phyloP scores from a whole-genome alignment of 2,888 invertebrate genomes.

The Cerastis rubricosa region DNA sequence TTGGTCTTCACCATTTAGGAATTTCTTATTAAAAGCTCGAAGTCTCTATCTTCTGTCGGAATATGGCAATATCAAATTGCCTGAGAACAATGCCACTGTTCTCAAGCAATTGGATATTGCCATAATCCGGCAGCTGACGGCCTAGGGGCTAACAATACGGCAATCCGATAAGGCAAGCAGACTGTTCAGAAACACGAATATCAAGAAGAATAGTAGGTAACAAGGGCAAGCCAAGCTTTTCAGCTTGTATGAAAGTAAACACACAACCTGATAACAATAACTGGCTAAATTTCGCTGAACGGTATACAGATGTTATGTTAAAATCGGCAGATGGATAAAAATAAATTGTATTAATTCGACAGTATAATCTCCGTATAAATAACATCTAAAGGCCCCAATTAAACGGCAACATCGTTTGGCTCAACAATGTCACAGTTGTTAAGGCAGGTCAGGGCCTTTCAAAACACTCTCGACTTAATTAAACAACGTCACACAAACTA shows the following conservation, averaged over 20 bases:
- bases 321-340: background rate
- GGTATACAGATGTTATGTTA: background rate
- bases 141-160: too few relatives aligned
- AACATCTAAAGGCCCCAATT: background rate
- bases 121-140: too few relatives aligned
- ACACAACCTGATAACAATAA: background rate
- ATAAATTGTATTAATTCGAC: background rate
- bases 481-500: conserved; percentile 7
- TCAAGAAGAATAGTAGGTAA: too few relatives aligned
- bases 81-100: background rate
- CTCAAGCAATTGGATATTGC: too few relatives aligned
- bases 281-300: background rate
- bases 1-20: background rate
- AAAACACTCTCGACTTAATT: conserved; percentile 32
- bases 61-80: background rate
- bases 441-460: conserved; percentile 31
- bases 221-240: too few relatives aligned
- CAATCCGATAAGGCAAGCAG: too few relatives aligned
- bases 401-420: background rate
- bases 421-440: background rate
- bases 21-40: background rate
- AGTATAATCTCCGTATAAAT: conserved; percentile 5
- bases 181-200: too few relatives aligned
- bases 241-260: too few relatives aligned
- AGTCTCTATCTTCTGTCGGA: background rate